phyloP scores from a whole-genome alignment of 2,113 vertebrate species.

The Cichladusa arquata region DNA sequence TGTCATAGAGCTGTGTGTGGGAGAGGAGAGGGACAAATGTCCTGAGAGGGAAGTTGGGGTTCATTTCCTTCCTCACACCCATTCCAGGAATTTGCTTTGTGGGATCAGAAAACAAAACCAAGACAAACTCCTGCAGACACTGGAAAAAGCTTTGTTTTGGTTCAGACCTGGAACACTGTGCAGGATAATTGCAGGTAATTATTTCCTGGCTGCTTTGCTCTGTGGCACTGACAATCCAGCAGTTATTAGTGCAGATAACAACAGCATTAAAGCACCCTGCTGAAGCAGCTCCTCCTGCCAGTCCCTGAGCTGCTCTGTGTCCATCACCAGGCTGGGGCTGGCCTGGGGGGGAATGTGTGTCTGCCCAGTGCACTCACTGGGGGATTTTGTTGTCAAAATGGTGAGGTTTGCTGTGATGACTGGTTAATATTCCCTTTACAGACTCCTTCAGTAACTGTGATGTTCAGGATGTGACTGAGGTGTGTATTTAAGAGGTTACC shows the following conservation, averaged over 20 bases:
- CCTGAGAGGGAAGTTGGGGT: neutral
- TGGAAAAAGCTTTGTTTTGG: neutral
- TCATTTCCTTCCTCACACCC: neutral
- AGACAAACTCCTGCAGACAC: neutral
- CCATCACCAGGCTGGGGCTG: neutral
- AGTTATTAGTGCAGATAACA: neutral
- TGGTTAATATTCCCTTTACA: neutral
- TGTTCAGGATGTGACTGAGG: neutral
- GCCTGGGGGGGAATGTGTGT: too few species aligned
- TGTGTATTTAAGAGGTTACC: neutral
- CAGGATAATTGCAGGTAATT: neutral
- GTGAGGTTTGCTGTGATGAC: neutral
- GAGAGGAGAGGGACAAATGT: neutral
- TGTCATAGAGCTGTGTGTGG: neutral
- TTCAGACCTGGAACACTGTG: neutral
- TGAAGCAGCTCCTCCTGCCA: neutral
- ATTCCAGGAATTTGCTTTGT: neutral
- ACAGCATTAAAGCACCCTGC: accelerated
- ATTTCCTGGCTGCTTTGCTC: neutral
- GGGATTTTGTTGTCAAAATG: neutral
- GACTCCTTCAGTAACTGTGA: neutral
- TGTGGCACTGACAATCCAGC: neutral
- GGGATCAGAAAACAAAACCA: neutral
- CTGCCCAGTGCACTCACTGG: accelerated
- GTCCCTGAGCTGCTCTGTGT: neutral